A percentile compares a stretch with the other conserved stretches of the same genome.
These are phyloP conservation scores for Otocyon megalotis DNA, from an alignment of 2,113 vertebrate genomes.

Conservation along the genomic window DNA sequence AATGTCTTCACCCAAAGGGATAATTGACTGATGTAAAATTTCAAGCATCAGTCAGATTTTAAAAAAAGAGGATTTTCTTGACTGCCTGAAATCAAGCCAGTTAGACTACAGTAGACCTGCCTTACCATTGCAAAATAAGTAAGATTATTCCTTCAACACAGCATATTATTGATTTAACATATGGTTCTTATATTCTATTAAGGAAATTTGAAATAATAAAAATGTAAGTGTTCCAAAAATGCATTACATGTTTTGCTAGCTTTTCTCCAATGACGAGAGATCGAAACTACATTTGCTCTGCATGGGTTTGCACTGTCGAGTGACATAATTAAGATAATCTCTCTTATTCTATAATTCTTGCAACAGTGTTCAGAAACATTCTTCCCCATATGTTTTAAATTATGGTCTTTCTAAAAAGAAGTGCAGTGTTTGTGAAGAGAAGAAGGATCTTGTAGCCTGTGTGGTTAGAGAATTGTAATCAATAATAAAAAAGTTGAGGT, in stretches of 20 bases:
- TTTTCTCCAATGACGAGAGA: constrained; percentile 56
- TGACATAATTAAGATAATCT: constrained; percentile 80
- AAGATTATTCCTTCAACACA: constrained; percentile 53
- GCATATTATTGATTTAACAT: constrained; percentile 62
- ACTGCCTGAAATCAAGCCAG: constrained; percentile 49
- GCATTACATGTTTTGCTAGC: constrained; percentile 58
- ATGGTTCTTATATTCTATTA: constrained; percentile 64
- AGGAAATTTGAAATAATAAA: constrained; percentile 72
- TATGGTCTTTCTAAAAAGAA: constrained; percentile 44
- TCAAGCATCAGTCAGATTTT: not conserved
- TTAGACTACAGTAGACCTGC: constrained; percentile 1
- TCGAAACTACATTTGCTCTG: constrained; percentile 72
- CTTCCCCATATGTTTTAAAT: constrained; percentile 68
- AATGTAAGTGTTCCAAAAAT: constrained; percentile 48
- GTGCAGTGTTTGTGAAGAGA: constrained; percentile 21
- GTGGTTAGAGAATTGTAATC: constrained; percentile 57
- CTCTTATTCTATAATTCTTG: constrained; percentile 74
- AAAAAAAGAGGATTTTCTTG: constrained; percentile 55
- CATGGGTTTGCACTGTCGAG: constrained; percentile 62
- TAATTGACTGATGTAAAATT: constrained; percentile 57
- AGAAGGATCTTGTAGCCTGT: constrained; percentile 59
- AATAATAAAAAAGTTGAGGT: not conserved
- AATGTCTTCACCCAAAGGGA: constrained; percentile 37
- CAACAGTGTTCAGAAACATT: constrained; percentile 53
- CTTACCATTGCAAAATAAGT: constrained; percentile 46